phyloP scores from a whole-genome alignment of 2,888 invertebrate species.

The Caenorhabditis macrosperma region DNA sequence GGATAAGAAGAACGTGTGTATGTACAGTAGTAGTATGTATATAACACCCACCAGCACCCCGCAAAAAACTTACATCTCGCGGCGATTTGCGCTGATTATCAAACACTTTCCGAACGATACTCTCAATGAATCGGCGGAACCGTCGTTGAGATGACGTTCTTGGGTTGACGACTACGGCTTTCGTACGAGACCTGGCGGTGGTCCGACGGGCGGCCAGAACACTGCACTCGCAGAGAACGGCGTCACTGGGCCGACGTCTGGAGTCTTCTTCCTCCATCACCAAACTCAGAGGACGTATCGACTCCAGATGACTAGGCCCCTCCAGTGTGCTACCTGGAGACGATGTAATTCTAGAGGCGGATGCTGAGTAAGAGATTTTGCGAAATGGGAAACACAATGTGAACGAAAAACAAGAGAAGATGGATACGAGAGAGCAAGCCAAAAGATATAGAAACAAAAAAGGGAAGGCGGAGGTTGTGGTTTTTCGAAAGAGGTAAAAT shows the following conservation, averaged over 20 bases:
- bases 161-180: slow-evolving; percentile 40
- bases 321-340: slow-evolving; percentile 55
- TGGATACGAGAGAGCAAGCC: not conserved
- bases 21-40: not conserved
- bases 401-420: slow-evolving; percentile 1
- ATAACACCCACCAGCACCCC: not conserved
- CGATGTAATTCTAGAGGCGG: slow-evolving; percentile 28
- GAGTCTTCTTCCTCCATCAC: slow-evolving; percentile 60
- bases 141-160: slow-evolving; percentile 60
- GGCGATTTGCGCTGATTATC: slow-evolving; percentile 62
- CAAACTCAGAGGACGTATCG: slow-evolving; percentile 53
- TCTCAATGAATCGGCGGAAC: slow-evolving; percentile 66
- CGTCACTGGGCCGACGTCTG: slow-evolving; percentile 66
- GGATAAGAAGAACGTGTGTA: not conserved
- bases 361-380: slow-evolving; percentile 9
- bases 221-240: slow-evolving; percentile 69
- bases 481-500: not conserved
- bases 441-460: not conserved
- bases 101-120: slow-evolving; percentile 71
- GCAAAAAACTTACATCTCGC: slow-evolving; percentile 64
- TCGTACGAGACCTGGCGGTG: slow-evolving; percentile 25
- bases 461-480: not conserved
- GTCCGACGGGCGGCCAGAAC: slow-evolving; percentile 55
- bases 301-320: slow-evolving; percentile 54
- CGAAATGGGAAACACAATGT: slow-evolving; percentile 6